These are phyloP conservation scores for Gambusia yucatana DNA, from an alignment of 2,797 vertebrate genomes.

Conservation along the genomic window DNA sequence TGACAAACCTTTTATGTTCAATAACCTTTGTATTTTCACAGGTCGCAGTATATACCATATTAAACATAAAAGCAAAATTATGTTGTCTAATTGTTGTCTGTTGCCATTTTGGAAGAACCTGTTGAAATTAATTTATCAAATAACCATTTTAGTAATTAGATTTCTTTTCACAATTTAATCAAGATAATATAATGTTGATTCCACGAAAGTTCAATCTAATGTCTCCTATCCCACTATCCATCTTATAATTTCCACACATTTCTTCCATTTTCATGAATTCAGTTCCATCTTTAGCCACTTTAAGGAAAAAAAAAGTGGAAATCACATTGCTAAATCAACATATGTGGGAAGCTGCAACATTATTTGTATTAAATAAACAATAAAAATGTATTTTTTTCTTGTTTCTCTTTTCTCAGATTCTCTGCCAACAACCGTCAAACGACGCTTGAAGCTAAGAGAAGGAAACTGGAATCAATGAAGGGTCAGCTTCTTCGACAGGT, in stretches of 20 bases:
- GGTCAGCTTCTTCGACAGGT: background rate
- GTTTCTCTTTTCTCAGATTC: background rate
- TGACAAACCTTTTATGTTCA: background rate
- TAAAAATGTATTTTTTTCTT: background rate
- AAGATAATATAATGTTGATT: background rate
- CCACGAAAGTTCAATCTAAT: background rate
- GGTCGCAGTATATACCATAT: background rate
- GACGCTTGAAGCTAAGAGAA: background rate
- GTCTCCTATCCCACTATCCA: background rate
- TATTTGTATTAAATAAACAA: background rate
- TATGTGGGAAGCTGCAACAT: background rate
- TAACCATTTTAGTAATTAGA: background rate
- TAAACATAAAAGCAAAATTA: background rate
- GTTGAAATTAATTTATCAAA: background rate
- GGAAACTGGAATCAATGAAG: background rate
- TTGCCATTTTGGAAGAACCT: background rate
- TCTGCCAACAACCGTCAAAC: background rate
- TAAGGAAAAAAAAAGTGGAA: background rate
- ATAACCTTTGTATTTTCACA: background rate
- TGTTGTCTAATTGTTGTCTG: background rate
- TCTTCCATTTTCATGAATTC: too few species aligned
- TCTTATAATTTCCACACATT: background rate
- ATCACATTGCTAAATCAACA: background rate
- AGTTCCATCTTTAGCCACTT: background rate
- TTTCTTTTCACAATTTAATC: background rate